phyloP scores from a whole-genome alignment of 2,888 invertebrate species.

The Aproaerema taeniolella region DNA sequence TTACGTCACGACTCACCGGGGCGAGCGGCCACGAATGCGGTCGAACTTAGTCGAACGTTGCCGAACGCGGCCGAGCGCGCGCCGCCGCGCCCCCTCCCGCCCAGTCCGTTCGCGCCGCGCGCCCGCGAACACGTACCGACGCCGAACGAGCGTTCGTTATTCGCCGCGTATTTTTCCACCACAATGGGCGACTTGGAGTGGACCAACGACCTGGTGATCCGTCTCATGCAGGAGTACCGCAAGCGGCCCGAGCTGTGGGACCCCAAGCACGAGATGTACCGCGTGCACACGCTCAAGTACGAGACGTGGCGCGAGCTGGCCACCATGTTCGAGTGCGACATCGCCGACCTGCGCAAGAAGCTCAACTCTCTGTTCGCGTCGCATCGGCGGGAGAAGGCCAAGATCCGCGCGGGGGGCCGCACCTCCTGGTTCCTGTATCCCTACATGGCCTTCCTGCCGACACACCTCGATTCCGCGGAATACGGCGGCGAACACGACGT shows the following conservation, averaged over 20 bases:
- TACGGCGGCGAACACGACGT: slow-evolving; percentile 8
- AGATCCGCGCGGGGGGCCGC: slow-evolving; percentile 43
- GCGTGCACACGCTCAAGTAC: slow-evolving; percentile 48
- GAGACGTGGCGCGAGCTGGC: slow-evolving; percentile 55
- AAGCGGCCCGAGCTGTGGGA: slow-evolving; percentile 53
- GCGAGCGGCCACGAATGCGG: neutral
- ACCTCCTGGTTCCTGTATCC: slow-evolving; percentile 59
- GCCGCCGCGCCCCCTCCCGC: slow-evolving; percentile 16
- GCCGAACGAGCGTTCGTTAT: slow-evolving; percentile 24
- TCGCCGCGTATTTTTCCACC: too few relatives aligned
- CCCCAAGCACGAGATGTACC: slow-evolving; percentile 36
- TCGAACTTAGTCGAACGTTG: slow-evolving; percentile 20
- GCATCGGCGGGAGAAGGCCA: slow-evolving; percentile 54
- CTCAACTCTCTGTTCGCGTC: slow-evolving; percentile 64
- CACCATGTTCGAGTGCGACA: slow-evolving; percentile 46
- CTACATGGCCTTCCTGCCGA: slow-evolving; percentile 49
- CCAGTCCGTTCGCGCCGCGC: slow-evolving; percentile 35
- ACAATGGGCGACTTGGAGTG: slow-evolving; percentile 48
- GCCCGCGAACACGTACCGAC: slow-evolving; percentile 38
- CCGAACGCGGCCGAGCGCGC: slow-evolving; percentile 32
- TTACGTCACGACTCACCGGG: neutral
- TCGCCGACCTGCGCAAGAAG: slow-evolving; percentile 55
- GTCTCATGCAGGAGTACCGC: slow-evolving; percentile 46
- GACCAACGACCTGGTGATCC: slow-evolving; percentile 46
- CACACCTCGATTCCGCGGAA: slow-evolving; percentile 41